A percentile compares a stretch with the other conserved stretches of the same genome.
Conservation (phyloP, 2,888 invertebrate genomes). For the Argyresthia goedartella region DNA sequence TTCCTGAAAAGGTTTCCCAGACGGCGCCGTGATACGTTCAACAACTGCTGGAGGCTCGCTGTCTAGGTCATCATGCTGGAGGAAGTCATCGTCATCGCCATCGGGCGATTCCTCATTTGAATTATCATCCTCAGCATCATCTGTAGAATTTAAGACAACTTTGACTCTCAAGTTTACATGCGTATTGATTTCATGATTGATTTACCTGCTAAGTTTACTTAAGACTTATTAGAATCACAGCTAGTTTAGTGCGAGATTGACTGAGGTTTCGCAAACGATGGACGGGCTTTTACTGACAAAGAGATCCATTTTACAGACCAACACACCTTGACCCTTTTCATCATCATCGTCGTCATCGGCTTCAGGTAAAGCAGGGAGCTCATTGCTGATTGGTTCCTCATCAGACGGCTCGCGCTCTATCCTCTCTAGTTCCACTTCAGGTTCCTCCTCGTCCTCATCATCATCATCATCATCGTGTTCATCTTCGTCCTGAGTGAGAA, state of each 20-base stretch:
- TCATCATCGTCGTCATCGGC: slow-evolving; percentile 24
- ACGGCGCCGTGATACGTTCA: slow-evolving; percentile 41
- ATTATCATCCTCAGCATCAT: slow-evolving; percentile 10
- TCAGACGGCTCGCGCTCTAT: slow-evolving; percentile 47
- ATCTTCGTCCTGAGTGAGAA: slow-evolving; percentile 29
- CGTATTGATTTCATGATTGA: no score
- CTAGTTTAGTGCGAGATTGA: no score
- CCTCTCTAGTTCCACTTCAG: slow-evolving; percentile 47
- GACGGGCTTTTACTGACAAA: not conserved
- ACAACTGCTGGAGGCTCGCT: slow-evolving; percentile 35
- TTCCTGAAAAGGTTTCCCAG: slow-evolving; percentile 60
- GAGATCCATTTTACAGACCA: no score
- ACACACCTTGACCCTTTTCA: slow-evolving; percentile 12
- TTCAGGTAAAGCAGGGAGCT: slow-evolving; percentile 24
- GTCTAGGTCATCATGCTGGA: slow-evolving; percentile 33
- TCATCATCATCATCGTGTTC: slow-evolving; percentile 28
- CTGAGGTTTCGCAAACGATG: no score
- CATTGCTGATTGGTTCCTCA: slow-evolving; percentile 33
- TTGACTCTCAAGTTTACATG: no score
- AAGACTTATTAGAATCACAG: no score
- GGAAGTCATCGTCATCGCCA: slow-evolving; percentile 21
- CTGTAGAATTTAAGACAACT: not conserved
- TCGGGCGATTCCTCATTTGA: slow-evolving; percentile 10
- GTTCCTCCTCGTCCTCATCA: slow-evolving; percentile 34
- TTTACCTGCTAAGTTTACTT: no score